Evolutionary conservation across 2,797 vertebrate species (phyloP).

Genomic region (Gymnoscopelus braueri): DNA sequence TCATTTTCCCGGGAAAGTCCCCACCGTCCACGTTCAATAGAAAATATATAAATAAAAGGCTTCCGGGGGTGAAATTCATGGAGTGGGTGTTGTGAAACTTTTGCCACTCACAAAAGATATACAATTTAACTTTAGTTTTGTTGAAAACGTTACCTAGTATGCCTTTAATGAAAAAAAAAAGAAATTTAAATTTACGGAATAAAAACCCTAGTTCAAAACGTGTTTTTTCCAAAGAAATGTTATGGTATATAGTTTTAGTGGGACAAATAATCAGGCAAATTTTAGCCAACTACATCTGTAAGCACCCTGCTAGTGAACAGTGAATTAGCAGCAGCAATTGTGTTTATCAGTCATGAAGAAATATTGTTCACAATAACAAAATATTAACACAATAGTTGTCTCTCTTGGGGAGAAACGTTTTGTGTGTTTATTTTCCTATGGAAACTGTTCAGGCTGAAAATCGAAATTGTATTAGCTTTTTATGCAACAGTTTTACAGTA

Average conservation of each 20-base stretch:
- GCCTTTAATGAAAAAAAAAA: slow-evolving; percentile 1
- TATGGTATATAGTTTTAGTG: neutral
- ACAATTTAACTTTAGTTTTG: too few relatives aligned
- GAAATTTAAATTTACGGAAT: neutral
- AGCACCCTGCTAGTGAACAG: neutral
- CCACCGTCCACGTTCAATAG: too few relatives aligned
- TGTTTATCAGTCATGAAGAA: slow-evolving; percentile 8
- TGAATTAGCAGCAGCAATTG: slow-evolving; percentile 13
- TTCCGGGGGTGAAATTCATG: too few relatives aligned
- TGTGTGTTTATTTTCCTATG: slow-evolving; percentile 1
- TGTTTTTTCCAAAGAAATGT: neutral
- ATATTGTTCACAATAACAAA: too few relatives aligned
- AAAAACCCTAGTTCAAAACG: neutral
- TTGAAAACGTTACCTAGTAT: too few relatives aligned
- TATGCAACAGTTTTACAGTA: slow-evolving; percentile 27
- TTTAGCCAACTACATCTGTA: slow-evolving; percentile 2
- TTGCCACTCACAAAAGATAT: too few relatives aligned
- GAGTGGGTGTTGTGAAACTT: too few relatives aligned
- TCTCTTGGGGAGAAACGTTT: too few relatives aligned
- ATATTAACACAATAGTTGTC: too few relatives aligned
- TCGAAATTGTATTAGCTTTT: slow-evolving; percentile 17
- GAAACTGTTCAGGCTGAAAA: slow-evolving; percentile 4
- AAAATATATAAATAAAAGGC: too few relatives aligned
- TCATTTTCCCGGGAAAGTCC: too few relatives aligned
- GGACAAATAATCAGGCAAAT: neutral